phyloP scores from a whole-genome alignment of 2,888 invertebrate species.

The Anthrax anthrax region DNA sequence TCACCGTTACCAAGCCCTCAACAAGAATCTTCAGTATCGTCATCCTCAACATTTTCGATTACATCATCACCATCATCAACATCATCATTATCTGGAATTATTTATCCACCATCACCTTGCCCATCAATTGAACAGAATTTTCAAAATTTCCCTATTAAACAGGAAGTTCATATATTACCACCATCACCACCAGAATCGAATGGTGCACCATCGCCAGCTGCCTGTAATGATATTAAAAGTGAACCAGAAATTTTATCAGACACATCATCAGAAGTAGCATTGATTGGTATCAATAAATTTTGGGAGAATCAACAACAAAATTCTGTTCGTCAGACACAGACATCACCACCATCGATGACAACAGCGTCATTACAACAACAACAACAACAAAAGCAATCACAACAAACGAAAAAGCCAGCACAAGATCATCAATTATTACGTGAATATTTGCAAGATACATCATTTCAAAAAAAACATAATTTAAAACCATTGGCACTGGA shows the following conservation, averaged over 20 bases:
- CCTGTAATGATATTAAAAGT: slow-evolving; percentile 26
- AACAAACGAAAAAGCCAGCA: slow-evolving; percentile 17
- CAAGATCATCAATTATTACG: slow-evolving; percentile 62
- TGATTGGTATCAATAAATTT: no score
- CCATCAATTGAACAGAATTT: slow-evolving; percentile 24
- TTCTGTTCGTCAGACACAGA: background rate
- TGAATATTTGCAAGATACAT: slow-evolving; percentile 69
- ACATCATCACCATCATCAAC: slow-evolving; percentile 23
- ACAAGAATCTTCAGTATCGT: slow-evolving; percentile 18
- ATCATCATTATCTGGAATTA: slow-evolving; percentile 22
- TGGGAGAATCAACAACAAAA: no score
- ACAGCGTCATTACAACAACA: slow-evolving; percentile 9
- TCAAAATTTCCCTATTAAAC: slow-evolving; percentile 30
- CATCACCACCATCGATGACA: slow-evolving; percentile 15
- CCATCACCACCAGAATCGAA: slow-evolving; percentile 47
- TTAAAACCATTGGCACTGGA: slow-evolving; percentile 61
- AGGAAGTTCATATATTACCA: slow-evolving; percentile 39
- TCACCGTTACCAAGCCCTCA: slow-evolving; percentile 30
- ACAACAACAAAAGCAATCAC: slow-evolving; percentile 10
- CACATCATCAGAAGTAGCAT: slow-evolving; percentile 15
- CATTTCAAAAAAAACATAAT: slow-evolving; percentile 72
- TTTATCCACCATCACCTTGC: slow-evolving; percentile 22
- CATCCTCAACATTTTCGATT: slow-evolving; percentile 25
- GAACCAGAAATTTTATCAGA: slow-evolving; percentile 24
- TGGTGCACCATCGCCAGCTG: slow-evolving; percentile 38